phyloP scores from a whole-genome alignment of 2,113 vertebrate species.

The Petaurus breviceps region DNA sequence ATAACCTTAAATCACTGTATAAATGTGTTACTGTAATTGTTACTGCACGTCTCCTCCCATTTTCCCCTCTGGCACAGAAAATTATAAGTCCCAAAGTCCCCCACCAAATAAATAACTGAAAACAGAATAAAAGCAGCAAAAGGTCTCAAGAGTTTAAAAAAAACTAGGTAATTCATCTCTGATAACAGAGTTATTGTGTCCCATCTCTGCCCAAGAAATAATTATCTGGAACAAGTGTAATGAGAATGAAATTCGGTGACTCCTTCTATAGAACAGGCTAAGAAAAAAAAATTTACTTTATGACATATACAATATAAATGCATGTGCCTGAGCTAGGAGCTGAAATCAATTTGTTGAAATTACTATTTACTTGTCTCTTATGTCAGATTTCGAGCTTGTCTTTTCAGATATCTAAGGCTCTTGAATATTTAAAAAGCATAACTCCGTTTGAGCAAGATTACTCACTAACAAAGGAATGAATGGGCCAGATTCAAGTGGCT shows the following conservation, averaged over 20 bases:
- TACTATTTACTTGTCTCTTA: constrained; percentile 72
- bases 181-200: not conserved
- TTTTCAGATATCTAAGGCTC: constrained; percentile 78
- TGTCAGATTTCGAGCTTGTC: constrained; percentile 69
- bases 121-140: not conserved
- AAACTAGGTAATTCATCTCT: not conserved
- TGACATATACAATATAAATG: constrained; percentile 42
- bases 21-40: not conserved
- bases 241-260: constrained; percentile 42
- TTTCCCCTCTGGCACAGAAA: not conserved
- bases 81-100: not conserved
- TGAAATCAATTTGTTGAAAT: constrained; percentile 69
- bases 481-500: constrained; percentile 77
- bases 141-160: too few relatives aligned
- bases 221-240: not conserved
- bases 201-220: not conserved
- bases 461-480: constrained; percentile 85
- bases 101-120: not conserved
- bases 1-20: not conserved
- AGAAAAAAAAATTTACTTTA: constrained; percentile 69
- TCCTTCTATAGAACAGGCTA: constrained; percentile 56
- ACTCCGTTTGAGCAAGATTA: constrained; percentile 80
- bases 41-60: not conserved
- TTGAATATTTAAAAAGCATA: constrained; percentile 78
- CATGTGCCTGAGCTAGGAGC: constrained; percentile 34